phyloP scores from a whole-genome alignment of 2,113 vertebrate genomes.

The Chloebia gouldiae region DNA sequence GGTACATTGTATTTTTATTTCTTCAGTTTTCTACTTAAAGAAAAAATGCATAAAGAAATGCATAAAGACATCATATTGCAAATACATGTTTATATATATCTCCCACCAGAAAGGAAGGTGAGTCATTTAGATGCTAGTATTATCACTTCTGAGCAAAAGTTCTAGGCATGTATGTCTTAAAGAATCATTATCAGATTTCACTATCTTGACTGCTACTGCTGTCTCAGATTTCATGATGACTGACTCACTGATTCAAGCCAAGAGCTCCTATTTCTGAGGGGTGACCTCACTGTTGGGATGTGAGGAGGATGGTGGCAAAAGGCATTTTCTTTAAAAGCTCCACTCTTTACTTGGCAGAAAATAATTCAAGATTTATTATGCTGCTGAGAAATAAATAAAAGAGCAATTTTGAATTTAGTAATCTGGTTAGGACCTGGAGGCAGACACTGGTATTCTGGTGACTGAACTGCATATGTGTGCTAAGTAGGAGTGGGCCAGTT shows the following conservation, averaged over 20 bases:
- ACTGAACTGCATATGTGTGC: neutral
- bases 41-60: neutral
- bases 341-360: neutral
- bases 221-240: conserved; percentile 33
- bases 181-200: conserved; percentile 45
- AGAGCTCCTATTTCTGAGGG: conserved; percentile 38
- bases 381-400: neutral
- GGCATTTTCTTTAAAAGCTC: neutral
- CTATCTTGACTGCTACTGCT: neutral
- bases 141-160: conserved; percentile 22
- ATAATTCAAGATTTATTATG: neutral
- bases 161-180: neutral
- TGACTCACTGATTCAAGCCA: conserved; percentile 52
- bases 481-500: neutral
- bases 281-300: conserved; percentile 22
- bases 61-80: neutral
- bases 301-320: neutral
- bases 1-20: neutral
- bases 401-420: neutral
- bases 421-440: neutral
- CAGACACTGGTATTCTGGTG: neutral
- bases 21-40: neutral
- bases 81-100: neutral
- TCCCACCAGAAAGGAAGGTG: conserved; percentile 13
- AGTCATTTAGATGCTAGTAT: conserved; percentile 15